phyloP scores from a whole-genome alignment of 2,113 vertebrate genomes.

The Orientallactaga bullata region DNA sequence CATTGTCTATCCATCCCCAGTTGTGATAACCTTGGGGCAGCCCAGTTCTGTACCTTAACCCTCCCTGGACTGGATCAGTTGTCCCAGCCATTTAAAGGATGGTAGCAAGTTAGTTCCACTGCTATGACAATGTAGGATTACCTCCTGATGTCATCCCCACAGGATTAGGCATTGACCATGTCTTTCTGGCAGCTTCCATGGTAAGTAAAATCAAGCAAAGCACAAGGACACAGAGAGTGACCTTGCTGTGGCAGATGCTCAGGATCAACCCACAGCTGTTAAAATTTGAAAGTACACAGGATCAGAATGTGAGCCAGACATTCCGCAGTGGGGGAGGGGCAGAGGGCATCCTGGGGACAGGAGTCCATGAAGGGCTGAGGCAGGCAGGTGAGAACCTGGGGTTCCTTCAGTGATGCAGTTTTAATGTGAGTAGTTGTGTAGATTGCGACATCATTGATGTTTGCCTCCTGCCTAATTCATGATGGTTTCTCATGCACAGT shows the following conservation, averaged over 20 bases:
- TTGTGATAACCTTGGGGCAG: not conserved
- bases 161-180: not conserved
- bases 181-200: not conserved
- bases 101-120: not conserved
- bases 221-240: not conserved
- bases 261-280: not conserved
- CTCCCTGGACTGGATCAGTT: not conserved
- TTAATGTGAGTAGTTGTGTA: not conserved
- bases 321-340: not conserved
- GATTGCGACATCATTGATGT: not conserved
- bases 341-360: not conserved
- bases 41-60: not conserved
- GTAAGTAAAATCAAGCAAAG: not conserved
- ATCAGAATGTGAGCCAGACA: not conserved
- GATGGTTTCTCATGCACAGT: not conserved
- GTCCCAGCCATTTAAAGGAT: no score
- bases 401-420: not conserved
- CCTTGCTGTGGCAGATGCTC: not conserved
- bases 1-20: no score
- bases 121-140: not conserved
- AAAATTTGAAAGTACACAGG: slow-evolving; percentile 32
- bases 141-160: not conserved
- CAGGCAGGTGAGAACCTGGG: not conserved
- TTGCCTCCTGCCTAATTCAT: not conserved
- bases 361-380: not conserved